Percentiles rank a stretch among this genome's conserved stretches.
These are phyloP conservation scores for Phocoena sinus DNA, from an alignment of 2,113 vertebrate genomes.

Conservation along the genomic window DNA sequence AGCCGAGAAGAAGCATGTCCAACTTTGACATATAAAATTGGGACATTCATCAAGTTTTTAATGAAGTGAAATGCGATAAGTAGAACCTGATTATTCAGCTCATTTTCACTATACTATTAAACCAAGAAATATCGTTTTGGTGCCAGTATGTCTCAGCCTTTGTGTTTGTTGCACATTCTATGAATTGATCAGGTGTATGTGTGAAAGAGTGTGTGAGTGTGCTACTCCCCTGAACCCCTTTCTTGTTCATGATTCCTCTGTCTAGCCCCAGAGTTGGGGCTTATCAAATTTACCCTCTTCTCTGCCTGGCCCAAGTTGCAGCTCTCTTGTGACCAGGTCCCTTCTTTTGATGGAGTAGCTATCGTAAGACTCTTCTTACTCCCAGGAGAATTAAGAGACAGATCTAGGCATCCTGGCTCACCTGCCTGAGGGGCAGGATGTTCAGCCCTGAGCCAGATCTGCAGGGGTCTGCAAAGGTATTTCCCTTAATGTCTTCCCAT, in stretches of 20 bases:
- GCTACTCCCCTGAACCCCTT: background rate
- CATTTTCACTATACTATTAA: background rate
- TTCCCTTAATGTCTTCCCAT: background rate
- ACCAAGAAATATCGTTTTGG: background rate
- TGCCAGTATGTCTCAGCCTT: background rate
- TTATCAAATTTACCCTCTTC: background rate
- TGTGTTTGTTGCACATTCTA: background rate
- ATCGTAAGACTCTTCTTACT: background rate
- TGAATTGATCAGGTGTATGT: background rate
- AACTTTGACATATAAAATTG: constrained; percentile 16
- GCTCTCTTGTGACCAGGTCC: background rate
- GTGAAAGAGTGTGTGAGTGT: background rate
- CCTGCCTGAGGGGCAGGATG: background rate
- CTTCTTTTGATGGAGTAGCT: background rate
- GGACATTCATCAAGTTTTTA: background rate
- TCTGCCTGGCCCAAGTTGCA: background rate
- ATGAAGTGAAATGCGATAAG: background rate
- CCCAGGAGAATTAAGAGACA: background rate
- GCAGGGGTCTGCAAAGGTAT: background rate
- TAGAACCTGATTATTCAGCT: background rate
- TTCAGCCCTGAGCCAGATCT: background rate
- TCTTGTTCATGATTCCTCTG: background rate
- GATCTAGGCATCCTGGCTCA: background rate
- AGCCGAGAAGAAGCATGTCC: background rate
- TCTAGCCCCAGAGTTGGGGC: background rate